phyloP scores from a whole-genome alignment of 2,888 invertebrate genomes.

The Eucera pruinosa region DNA sequence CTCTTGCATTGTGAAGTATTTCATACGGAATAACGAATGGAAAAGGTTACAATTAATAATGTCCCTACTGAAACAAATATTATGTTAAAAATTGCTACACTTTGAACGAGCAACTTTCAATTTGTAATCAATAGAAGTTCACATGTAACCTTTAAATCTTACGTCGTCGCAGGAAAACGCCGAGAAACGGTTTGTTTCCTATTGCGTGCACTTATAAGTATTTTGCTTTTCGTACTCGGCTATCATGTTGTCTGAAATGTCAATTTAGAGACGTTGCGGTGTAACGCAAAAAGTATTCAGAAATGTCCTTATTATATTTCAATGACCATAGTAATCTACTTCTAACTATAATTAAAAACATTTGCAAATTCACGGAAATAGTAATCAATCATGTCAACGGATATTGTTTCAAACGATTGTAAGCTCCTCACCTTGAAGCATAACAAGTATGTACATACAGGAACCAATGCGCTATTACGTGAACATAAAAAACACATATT shows the following conservation, averaged over 20 bases:
- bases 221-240: not conserved
- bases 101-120: not conserved
- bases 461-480: slow-evolving; percentile 23
- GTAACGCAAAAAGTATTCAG: not conserved
- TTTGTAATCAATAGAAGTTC: not conserved
- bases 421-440: slow-evolving; percentile 14
- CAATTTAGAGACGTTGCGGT: not conserved
- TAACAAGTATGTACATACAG: not conserved
- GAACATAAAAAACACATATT: not conserved
- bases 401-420: not conserved
- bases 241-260: not conserved
- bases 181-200: not conserved
- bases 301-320: not conserved
- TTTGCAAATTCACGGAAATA: not conserved
- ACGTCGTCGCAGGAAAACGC: not conserved
- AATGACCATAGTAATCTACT: not conserved
- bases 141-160: not conserved
- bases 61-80: no score
- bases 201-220: not conserved
- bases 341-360: not conserved
- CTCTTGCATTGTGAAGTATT: no score
- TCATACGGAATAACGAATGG: no score
- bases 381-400: not conserved
- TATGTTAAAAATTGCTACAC: no score
- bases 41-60: no score